phyloP scores from a whole-genome alignment of 2,113 vertebrate species.

The Rhea pennata region DNA sequence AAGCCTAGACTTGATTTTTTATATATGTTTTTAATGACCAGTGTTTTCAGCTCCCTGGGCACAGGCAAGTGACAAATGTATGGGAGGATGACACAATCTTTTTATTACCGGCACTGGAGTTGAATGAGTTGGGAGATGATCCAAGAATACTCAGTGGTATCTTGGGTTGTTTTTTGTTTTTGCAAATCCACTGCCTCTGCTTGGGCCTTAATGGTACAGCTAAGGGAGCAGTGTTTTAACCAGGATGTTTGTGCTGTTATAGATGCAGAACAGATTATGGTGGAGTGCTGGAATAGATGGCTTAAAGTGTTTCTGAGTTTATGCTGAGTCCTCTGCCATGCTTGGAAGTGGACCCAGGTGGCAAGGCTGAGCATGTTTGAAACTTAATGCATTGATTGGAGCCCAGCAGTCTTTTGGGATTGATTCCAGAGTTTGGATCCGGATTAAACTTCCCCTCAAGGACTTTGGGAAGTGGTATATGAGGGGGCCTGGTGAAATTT shows the following conservation, averaged over 20 bases:
- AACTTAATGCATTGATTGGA: slow-evolving; percentile 31
- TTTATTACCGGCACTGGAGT: neutral
- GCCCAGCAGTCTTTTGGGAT: slow-evolving; percentile 30
- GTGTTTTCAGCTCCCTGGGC: neutral
- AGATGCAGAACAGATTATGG: neutral
- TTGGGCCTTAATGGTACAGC: neutral
- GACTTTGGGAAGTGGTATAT: slow-evolving; percentile 55
- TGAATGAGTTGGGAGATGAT: neutral
- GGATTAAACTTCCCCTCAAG: slow-evolving; percentile 60
- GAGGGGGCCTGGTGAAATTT: slow-evolving; percentile 54
- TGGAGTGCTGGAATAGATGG: neutral
- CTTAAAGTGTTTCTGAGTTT: neutral
- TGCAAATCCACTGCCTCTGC: neutral
- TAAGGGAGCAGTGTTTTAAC: neutral
- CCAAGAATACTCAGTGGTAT: neutral
- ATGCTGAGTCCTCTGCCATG: rapidly evolving
- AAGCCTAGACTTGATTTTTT: neutral
- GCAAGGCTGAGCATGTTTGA: slow-evolving; percentile 54
- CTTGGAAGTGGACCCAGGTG: slow-evolving; percentile 33
- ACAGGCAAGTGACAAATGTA: neutral
- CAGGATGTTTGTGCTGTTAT: neutral
- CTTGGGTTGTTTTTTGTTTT: neutral
- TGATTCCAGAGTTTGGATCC: slow-evolving; percentile 51
- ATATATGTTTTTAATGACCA: neutral
- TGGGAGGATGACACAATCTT: neutral